phyloP scores from a whole-genome alignment of 2,888 invertebrate species.

The Pheosia gnoma region DNA sequence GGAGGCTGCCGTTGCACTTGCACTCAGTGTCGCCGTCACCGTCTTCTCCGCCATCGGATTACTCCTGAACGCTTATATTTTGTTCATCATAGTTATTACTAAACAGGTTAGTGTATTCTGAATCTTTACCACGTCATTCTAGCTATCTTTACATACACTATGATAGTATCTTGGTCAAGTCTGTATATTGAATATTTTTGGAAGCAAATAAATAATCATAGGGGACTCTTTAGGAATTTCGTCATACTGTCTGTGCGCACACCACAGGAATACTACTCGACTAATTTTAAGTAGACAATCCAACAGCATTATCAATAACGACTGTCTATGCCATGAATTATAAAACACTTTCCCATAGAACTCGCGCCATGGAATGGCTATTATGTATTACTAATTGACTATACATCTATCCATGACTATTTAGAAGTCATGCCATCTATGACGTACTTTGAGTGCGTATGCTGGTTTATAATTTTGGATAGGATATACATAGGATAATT shows the following conservation, averaged over 20 bases:
- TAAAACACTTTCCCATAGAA: neutral
- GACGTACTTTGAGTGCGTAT: neutral
- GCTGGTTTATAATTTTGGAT: neutral
- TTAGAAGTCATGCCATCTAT: neutral
- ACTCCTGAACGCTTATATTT: slow-evolving; percentile 89
- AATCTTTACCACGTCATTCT: neutral
- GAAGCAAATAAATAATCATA: too few species aligned
- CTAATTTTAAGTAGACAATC: too few species aligned
- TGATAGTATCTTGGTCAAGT: too few species aligned
- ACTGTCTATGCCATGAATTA: neutral
- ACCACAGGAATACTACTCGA: too few species aligned
- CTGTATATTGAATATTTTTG: too few species aligned
- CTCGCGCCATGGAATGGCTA: neutral
- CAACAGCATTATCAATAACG: neutral
- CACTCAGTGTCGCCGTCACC: slow-evolving; percentile 87
- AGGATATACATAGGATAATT: neutral
- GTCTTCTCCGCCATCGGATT: slow-evolving; percentile 88
- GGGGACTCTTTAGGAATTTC: too few species aligned
- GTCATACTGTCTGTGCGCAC: too few species aligned
- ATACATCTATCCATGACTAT: neutral
- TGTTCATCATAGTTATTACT: slow-evolving; percentile 88
- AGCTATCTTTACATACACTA: too few species aligned
- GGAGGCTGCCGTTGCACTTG: slow-evolving; percentile 86
- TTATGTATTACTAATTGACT: neutral
- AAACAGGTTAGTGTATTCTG: slow-evolving; percentile 83